Base-by-base conservation (phyloP, 2,113 vertebrate species). In the Dasyornis broadbenti region DNA sequence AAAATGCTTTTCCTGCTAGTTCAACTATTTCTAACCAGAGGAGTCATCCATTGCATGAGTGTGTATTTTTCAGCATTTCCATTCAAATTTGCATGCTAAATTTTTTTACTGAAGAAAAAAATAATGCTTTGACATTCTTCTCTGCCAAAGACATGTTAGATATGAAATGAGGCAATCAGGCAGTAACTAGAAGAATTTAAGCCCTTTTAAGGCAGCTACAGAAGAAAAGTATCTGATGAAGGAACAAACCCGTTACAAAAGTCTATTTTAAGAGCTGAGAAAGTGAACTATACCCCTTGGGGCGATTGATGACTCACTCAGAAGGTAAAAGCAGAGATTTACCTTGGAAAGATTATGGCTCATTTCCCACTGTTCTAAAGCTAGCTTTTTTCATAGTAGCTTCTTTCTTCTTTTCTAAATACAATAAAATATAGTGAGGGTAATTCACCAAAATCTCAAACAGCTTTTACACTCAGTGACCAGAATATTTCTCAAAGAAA, bases 131-230 rank as follows among this genome's bases (percentile, higher is more conserved):
- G 69, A 61, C 22, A 39, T 76, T 84, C 28, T 85, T 79, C 57
- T 57, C 37, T 78, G 42, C 35, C 17, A 2, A 87, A 89, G 40
- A 85, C 12, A 52, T 13, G 39, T 52, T 42, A 54, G 42, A 91
- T 79, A 92, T 44, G 78, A 95, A 96, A 88, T 90, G 37, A 95
- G 63, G 42, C 65, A 86, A 84, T 57, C 57, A n/a, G 28, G 31
- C 78, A 86, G 35, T 77, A 80, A 53, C 57, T 91, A 79, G 40
- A 86, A 96, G 81, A 92, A 95, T 92, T 87, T 92, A 95, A 91
- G 70, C 15, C 86, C 89, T 96, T 95, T 91, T 85, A 90, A 91
- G 84, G 93, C 54, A 95, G 79, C 78, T 73, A 39, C 39, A 82
- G 89, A 72, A 91, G 15, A 26, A 45, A 84, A 91, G 42, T 23